Evolutionary conservation across 2,113 vertebrate species (phyloP), one percentile per base, ranked within the genome.

Genomic region (Gallinago undulata): DNA sequence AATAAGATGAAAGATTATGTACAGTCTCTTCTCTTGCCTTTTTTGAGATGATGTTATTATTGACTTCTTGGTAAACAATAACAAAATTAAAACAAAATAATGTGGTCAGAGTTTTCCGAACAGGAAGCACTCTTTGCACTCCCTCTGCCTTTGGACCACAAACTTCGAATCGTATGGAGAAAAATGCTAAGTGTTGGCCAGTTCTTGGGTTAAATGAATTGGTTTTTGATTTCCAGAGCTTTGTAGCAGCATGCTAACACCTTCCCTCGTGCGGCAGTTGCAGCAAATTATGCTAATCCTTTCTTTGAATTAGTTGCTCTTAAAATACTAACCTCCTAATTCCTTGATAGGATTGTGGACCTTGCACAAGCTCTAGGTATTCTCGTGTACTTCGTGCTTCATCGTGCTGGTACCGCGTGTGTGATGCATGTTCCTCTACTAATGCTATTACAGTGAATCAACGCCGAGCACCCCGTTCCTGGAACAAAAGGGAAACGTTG

Each of bases 181-280:
- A 88, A 91, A 94, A 85, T 84, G 11, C 84, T 87, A 93, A 96
- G 63, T 67, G 69, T 75, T 95, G 82, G 76, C 86, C 73, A 60
- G 59, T 91, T 94, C 76, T 92, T 95, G 22, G 45, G 93, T 80
- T 79, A 97, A 97, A 98, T 98, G 98, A 98, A 98, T 98, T 98
- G 98, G 98, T 98, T 98, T 97, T 97, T 90, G 89, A 75, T 94
- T 95, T 97, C 77, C 41, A 64, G 47, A 70, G 51, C 92, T 97
- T 81, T 87, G 80, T 94, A 90, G 90, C 78, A 89, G 88, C 30
- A 25, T 73, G 37, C 95, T 97, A 97, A 97, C 84, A 60, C 53
- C 75, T 59, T 73, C 94, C 82, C 73, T 84, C 50, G 45, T 89
- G 83, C 43, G 10, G 3, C 87, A 93, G 82, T 93, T 94, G 74